These are phyloP conservation scores for Bubalus kerabau DNA, from an alignment of 2,113 vertebrate species.

Conservation along the genomic window DNA sequence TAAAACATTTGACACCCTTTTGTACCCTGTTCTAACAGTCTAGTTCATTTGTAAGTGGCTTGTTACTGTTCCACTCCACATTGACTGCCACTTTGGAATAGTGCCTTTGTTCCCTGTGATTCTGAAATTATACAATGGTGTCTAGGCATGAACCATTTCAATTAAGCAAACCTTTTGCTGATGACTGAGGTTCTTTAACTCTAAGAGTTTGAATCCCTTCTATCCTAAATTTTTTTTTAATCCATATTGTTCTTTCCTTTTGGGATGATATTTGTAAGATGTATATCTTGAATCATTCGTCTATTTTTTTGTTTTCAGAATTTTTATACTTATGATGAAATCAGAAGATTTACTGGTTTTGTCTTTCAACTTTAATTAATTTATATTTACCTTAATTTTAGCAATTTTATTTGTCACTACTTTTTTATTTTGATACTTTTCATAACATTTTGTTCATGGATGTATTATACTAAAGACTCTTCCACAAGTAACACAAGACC, in stretches of 20 bases:
- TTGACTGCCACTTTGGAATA: neutral
- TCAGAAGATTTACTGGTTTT: neutral
- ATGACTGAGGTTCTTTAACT: neutral
- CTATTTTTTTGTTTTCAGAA: neutral
- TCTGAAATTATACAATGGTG: neutral
- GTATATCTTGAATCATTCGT: neutral
- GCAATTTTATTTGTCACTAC: neutral
- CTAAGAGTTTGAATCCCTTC: neutral
- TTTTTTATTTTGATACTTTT: neutral
- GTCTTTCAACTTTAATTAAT: neutral
- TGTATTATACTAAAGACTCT: neutral
- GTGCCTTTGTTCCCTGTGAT: neutral
- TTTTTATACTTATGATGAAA: neutral
- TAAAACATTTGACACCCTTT: neutral
- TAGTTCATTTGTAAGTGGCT: neutral
- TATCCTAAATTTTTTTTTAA: neutral
- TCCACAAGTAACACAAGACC: neutral
- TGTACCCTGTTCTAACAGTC: neutral
- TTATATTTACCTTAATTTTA: neutral
- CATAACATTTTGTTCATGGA: neutral
- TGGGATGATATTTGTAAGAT: neutral
- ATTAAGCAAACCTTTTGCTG: neutral
- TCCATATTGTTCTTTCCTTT: neutral
- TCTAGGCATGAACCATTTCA: neutral
- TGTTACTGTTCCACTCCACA: neutral